Conservation (phyloP, 2,888 invertebrate genomes). For the Ptilodon capucinus region DNA sequence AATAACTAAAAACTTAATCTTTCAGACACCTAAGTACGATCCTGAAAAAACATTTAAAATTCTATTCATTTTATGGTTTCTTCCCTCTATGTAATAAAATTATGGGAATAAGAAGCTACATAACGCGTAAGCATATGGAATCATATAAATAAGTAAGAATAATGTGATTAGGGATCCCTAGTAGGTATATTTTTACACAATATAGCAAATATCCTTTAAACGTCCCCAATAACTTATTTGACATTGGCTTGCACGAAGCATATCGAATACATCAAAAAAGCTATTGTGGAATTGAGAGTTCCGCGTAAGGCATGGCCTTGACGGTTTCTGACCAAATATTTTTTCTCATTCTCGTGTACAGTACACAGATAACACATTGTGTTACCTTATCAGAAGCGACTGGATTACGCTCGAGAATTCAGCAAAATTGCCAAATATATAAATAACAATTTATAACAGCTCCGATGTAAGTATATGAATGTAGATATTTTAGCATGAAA, state of each 20-base stretch:
- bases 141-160: background rate
- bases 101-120: no score
- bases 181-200: background rate
- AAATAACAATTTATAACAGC: constrained; percentile 24
- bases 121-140: background rate
- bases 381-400: constrained; percentile 55
- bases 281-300: constrained; percentile 52
- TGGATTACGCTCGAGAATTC: constrained; percentile 24
- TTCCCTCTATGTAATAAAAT: no score
- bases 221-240: constrained; percentile 63
- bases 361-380: constrained; percentile 66
- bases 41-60: no score
- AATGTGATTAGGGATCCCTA: background rate
- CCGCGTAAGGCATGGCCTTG: constrained; percentile 71
- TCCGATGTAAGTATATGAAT: constrained; percentile 20
- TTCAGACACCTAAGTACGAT: no score
- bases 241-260: constrained; percentile 51
- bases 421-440: constrained; percentile 24
- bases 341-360: constrained; percentile 52
- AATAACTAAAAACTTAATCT: no score
- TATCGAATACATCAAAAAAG: constrained; percentile 33
- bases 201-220: constrained; percentile 42
- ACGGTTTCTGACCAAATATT: constrained; percentile 62
- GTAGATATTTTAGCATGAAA: constrained; percentile 24
- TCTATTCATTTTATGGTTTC: no score